phyloP scores from a whole-genome alignment of 1,140 invertebrate species.

The Aplysia californica region DNA sequence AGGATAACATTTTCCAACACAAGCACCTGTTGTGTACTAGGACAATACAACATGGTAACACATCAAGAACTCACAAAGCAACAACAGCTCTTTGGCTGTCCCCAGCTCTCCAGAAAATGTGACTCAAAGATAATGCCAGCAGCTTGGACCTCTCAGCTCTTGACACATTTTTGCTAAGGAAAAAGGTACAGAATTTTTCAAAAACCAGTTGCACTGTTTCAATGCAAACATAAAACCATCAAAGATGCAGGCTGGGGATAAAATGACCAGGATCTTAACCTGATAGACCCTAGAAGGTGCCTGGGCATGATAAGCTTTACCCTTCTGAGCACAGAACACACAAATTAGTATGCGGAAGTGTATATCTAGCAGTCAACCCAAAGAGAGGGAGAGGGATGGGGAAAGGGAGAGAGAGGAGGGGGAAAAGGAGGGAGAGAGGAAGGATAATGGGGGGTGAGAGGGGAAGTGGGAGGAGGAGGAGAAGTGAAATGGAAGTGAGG shows the following conservation, averaged over 20 bases:
- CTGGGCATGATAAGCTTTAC: background rate
- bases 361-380: no score
- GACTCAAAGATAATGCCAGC: conserved; percentile 64
- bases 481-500: no score
- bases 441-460: no score
- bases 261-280: background rate
- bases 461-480: no score
- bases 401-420: no score
- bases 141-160: conserved; percentile 53
- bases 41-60: no score
- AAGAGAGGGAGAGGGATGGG: no score
- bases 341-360: background rate
- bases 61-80: conserved; percentile 64
- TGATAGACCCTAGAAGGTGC: background rate
- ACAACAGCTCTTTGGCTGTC: conserved; percentile 58
- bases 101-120: conserved; percentile 70
- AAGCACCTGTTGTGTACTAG: no score
- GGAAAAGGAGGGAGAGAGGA: no score
- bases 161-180: conserved; percentile 4
- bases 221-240: background rate
- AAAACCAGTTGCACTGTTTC: background rate
- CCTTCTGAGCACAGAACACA: background rate
- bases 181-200: conserved; percentile 17
- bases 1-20: background rate
- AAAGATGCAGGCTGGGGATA: background rate